Percentiles rank a stretch among this genome's conserved stretches.
Evolutionary conservation across 2,888 invertebrate species (phyloP).

Genomic region (Melieria picta): DNA sequence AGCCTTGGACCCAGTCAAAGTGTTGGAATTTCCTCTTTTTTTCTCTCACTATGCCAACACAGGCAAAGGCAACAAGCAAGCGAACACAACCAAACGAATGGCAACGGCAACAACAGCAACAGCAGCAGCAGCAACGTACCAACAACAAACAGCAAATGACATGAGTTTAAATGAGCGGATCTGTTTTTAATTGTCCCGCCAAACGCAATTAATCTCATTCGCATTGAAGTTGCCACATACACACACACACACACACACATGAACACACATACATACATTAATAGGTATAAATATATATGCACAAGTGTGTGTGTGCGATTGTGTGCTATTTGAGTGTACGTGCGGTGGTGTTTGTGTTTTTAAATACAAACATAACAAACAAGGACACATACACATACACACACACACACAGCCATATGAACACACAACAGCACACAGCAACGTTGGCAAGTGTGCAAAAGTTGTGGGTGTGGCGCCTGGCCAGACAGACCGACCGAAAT

Average conservation of each 20-base stretch:
- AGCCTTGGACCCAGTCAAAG: too few relatives aligned
- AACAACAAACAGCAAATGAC: constrained; percentile 30
- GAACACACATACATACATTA: not conserved
- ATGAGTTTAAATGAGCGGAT: constrained; percentile 42
- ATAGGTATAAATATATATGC: not conserved
- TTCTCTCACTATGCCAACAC: not conserved
- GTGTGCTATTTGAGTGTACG: not conserved
- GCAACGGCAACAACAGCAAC: constrained; percentile 17
- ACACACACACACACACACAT: too few relatives aligned
- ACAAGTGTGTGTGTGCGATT: not conserved
- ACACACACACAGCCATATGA: too few relatives aligned
- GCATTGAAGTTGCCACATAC: constrained; percentile 17
- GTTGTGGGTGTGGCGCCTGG: too few relatives aligned
- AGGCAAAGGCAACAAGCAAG: constrained; percentile 2
- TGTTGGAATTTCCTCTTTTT: too few relatives aligned
- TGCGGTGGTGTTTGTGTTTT: not conserved
- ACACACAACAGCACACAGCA: too few relatives aligned
- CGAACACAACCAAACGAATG: constrained; percentile 4
- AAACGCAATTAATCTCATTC: constrained; percentile 35
- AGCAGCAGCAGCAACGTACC: constrained; percentile 5
- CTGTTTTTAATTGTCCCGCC: constrained; percentile 44
- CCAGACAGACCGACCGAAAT: too few relatives aligned
- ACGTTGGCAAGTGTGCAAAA: too few relatives aligned
- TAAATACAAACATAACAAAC: not conserved
- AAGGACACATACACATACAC: too few relatives aligned